Percentiles rank a stretch among this genome's conserved stretches.
These are phyloP conservation scores for Rhinolophus sinicus DNA, from an alignment of 2,113 vertebrate genomes.

Conservation along the genomic window DNA sequence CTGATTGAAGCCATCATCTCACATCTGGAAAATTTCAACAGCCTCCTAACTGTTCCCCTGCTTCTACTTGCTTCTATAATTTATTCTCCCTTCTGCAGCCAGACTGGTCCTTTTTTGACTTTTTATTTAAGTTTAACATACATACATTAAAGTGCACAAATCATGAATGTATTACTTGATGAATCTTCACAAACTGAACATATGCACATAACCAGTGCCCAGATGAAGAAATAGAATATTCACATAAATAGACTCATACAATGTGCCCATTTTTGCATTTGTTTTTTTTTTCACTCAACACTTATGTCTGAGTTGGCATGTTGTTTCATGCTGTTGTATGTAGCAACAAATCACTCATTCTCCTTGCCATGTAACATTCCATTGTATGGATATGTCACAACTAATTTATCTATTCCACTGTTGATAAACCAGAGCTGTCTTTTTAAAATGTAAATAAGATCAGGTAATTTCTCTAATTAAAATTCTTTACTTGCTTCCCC, in stretches of 20 bases:
- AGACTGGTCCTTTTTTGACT: background rate
- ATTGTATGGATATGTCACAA: background rate
- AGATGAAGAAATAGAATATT: background rate
- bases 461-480: background rate
- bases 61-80: background rate
- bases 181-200: slow-evolving; percentile 30
- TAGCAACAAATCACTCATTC: background rate
- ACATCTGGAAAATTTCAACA: background rate
- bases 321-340: background rate
- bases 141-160: background rate
- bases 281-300: background rate
- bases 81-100: background rate
- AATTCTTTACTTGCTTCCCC: slow-evolving; percentile 17
- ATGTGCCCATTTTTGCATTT: background rate
- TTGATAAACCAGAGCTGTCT: background rate
- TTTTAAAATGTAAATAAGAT: slow-evolving; percentile 27
- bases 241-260: background rate
- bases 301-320: background rate
- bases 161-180: background rate
- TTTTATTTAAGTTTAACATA: background rate
- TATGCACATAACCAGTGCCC: background rate
- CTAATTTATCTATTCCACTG: background rate
- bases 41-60: background rate
- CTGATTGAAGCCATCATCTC: background rate
- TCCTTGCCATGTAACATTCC: background rate